phyloP scores from a whole-genome alignment of 2,113 vertebrate species.

The Heptranchias perlo region DNA sequence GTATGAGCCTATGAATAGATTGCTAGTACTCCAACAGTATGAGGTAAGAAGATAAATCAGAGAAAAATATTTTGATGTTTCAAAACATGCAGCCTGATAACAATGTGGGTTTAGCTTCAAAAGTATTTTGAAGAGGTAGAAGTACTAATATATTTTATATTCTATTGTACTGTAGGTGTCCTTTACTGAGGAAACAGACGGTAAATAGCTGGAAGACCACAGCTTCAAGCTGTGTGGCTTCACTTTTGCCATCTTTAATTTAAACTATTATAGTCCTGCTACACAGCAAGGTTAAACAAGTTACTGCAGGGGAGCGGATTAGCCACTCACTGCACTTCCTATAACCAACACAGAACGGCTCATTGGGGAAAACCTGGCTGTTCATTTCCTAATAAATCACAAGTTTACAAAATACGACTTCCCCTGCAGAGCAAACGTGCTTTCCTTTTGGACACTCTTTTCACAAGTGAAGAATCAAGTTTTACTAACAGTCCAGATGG shows the following conservation, averaged over 20 bases:
- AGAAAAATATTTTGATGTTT: background rate
- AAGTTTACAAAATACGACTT: constrained; percentile 28
- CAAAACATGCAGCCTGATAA: background rate
- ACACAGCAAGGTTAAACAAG: constrained; percentile 10
- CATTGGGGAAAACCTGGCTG: constrained; percentile 34
- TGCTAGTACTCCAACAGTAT: background rate
- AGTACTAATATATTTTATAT: background rate
- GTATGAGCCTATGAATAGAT: background rate
- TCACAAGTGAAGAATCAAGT: constrained; percentile 22
- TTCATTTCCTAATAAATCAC: constrained; percentile 36
- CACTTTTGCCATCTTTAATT: background rate
- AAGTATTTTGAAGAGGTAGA: background rate
- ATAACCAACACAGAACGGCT: background rate
- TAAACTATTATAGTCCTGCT: background rate
- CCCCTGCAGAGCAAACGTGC: constrained; percentile 16
- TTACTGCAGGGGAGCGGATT: constrained; percentile 26
- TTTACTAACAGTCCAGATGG: constrained; percentile 26
- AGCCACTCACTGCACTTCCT: constrained; percentile 20
- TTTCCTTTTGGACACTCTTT: background rate
- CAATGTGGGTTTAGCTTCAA: background rate
- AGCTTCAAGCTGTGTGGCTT: constrained; percentile 11
- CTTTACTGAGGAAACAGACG: background rate
- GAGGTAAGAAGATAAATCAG: background rate
- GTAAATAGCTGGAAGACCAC: background rate
- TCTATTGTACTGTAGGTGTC: background rate